Evolutionary conservation across 2,113 vertebrate species (phyloP).

Genomic region (cat (Felis catus)): F.catus_Fca126_mat1.0 CM031420.1:60692001-60692500

Average conservation of each 20-base stretch:
- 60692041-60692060: slow-evolving; percentile 60
- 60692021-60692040: slow-evolving; percentile 20
- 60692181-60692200: background rate
- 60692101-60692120: slow-evolving; percentile 29
- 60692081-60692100: slow-evolving; percentile 77
- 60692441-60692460: background rate
- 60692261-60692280: slow-evolving; percentile 42
- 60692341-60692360: slow-evolving; percentile 14
- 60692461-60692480: background rate
- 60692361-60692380: background rate
- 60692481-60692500: background rate
- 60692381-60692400: slow-evolving; percentile 9
- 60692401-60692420: background rate
- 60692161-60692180: background rate
- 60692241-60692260: slow-evolving; percentile 35
- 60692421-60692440: slow-evolving; percentile 40
- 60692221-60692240: background rate
- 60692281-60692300: slow-evolving; percentile 51
- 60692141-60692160: slow-evolving; percentile 32
- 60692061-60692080: slow-evolving; percentile 79
- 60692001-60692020: slow-evolving; percentile 76
- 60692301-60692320: slow-evolving; percentile 53
- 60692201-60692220: slow-evolving; percentile 13
- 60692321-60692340: slow-evolving; percentile 50
- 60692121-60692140: background rate